Evolutionary conservation across 2,888 invertebrate genomes (phyloP), one percentile per base, ranked within the genome.

Genomic region (Andrena trimmerana): DNA sequence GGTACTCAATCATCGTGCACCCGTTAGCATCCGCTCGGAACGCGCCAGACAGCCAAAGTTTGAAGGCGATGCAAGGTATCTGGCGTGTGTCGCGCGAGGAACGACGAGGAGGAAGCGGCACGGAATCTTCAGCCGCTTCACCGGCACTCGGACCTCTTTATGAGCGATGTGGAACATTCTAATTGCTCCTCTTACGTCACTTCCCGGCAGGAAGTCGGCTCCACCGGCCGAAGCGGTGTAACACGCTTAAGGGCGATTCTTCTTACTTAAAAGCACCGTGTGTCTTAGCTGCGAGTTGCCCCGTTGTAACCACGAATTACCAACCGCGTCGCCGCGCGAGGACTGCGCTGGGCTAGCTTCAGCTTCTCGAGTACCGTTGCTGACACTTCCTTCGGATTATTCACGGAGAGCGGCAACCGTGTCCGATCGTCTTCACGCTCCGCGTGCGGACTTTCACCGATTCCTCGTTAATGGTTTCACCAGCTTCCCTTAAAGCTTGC

Each of bases 121-220:
- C 33, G 42, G 70, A 81, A 71, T 80, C 86, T 82, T 77, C 60
- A 24, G 52, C 29, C 60, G 68, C 70, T 65, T 79, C 67, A 29
- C 68, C 20, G 54, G 52, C 63, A 48, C 67, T 84, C 59, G 50
- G 62, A 62, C 52, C 50, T 81, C 75, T 74, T 82, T 42, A 70
- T 73, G 81, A 81, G 63, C 79, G 67, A 82, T 62, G 69, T 85
- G 68, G 86, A 89, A 78, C 85, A 50, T 83, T 81, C 76, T 89
- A 89, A 89, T 89, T 88, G 75, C 69, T 68, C 31, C 48, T 60
- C 42, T 89, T 84, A 72, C 88, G 74, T 89, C 89, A 89, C 71
- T 84, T 89, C 84, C 87, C 71, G 83, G 16, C 52, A 69, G 83
- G 81, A 88, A 84, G 82, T 66, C 71, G 67, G 65, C 78, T 71